Base-by-base conservation (phyloP, 2,888 invertebrate genomes). In the Hedya salicella region DNA sequence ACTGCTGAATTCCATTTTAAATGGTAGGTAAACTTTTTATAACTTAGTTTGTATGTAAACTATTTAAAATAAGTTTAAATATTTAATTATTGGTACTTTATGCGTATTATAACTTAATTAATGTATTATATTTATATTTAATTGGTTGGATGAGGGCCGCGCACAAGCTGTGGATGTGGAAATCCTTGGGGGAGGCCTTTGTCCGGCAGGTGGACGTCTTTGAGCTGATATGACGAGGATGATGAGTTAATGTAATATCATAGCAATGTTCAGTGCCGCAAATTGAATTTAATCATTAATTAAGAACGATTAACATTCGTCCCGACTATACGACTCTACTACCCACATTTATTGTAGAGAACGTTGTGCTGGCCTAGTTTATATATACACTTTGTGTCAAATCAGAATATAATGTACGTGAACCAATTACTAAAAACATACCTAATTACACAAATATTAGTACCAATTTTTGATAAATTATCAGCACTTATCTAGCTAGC, bases 1-100 rank as follows among this genome's bases (percentile, higher is more conserved):
- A 83, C 79, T 78, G 80, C 79, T 79, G 78, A 76, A 77, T 73
- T 81, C 80, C 82, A 82, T 81, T 82, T 80, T 89, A 88, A 88
- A 91, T 90, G 91, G 91, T 91, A 75, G 75, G 88, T 87, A 61
- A 71, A 75, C 71, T 72, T 76, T 74, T 73, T 71, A 69, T 69
- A 69, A 67, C 64, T 60, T 69, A 65, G 30, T 32, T 39, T 36
- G 36, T 54, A 13, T 16, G 19, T 32, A 48, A 53, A 39, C 46
- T 54, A 46, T 16, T 25, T 25, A 17, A 62, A 44, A 60, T 49
- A 49, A 53, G 44, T 53, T 48, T 59, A 3, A 36, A 9, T 17
- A 25, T n/a, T 13, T 53, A 36, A 25, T 13, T 64, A n/a, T n/a
- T n/a, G n/a, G n/a, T n/a, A n/a, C n/a, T n/a, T n/a, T n/a, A n/a